Base-by-base conservation (phyloP, 1,140 invertebrate species). In the Euura lappo region DNA sequence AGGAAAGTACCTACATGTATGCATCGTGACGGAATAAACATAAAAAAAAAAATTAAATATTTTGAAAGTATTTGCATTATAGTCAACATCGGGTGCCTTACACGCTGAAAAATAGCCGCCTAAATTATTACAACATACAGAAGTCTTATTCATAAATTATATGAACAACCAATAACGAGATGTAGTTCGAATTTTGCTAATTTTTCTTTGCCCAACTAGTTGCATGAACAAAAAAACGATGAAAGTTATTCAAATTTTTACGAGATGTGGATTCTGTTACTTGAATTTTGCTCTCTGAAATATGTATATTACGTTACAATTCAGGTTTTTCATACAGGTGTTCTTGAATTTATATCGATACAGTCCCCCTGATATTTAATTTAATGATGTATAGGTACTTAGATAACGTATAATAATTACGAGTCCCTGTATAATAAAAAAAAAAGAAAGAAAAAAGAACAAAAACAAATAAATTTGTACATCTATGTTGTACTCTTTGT, bases 401-500 rank as follows among this genome's bases (percentile, higher is more conserved):
- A 6, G 51, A 60, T 60, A 60, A 60, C 8, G 51, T 60, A 51
- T 51, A 60, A 60, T 60, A 60, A 60, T 28, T 28, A 28, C 28
- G 28, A 28, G 28, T 28, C 28, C 28, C 28, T 28, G 0, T 28
- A 28, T 28, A 28, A 28, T 28, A 28, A 28, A 28, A 28, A 28
- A 28, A 1, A 28, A 28, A 28, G 28, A 28, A 28, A 28, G 28
- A 28, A 28, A 28, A 28, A 28, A 28, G 28, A 28, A 28, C 28
- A 28, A n/a, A 60, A 60, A 60, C 51, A 8, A 8, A 8, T 60
- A 8, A 60, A 60, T n/a, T 5, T 60, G 51, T 60, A 60, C 13
- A 60, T 60, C 51, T 60, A 60, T 60, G 51, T 60, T 60, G 51
- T 60, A 60, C 10, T 28, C 28, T 60, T 60, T 60, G 51, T 60